phyloP scores from a whole-genome alignment of 92 coral and sea anemone genomes.

The Actinostola sp. region DNA sequence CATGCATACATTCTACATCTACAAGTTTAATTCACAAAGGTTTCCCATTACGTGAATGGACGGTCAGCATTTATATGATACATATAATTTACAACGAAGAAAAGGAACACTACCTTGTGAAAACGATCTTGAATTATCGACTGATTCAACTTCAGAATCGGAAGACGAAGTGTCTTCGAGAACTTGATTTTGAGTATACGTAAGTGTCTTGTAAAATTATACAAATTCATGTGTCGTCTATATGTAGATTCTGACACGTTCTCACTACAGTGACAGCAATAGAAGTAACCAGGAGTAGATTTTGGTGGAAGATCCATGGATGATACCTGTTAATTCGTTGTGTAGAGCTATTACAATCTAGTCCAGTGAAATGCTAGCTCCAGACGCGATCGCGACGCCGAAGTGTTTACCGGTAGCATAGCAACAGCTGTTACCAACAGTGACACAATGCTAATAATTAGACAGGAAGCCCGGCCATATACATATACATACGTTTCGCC shows the following conservation, averaged over 20 bases:
- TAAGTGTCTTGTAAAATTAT: conserved; percentile 10
- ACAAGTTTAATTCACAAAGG: too few species aligned
- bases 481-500: too few species aligned
- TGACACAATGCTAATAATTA: background rate
- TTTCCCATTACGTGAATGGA: too few species aligned
- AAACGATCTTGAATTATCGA: background rate
- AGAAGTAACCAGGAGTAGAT: conserved; percentile 21
- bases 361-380: background rate
- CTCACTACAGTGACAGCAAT: conserved; percentile 26
- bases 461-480: too few species aligned
- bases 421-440: conserved; percentile 1
- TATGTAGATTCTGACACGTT: conserved; percentile 27
- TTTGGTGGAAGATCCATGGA: too few species aligned
- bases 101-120: conserved; percentile 1
- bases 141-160: conserved; percentile 15
- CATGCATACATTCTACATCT: too few species aligned
- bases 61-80: too few species aligned
- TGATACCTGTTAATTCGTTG: background rate
- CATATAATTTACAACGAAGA: too few species aligned
- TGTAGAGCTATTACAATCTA: background rate
- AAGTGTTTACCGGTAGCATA: background rate
- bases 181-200: conserved; percentile 2
- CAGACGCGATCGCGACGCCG: background rate
- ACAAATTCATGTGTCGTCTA: conserved; percentile 21
- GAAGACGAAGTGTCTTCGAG: conserved; percentile 17